Evolutionary conservation across 2,888 invertebrate species (phyloP).

Genomic region (Orchesellides sinensis): DNA sequence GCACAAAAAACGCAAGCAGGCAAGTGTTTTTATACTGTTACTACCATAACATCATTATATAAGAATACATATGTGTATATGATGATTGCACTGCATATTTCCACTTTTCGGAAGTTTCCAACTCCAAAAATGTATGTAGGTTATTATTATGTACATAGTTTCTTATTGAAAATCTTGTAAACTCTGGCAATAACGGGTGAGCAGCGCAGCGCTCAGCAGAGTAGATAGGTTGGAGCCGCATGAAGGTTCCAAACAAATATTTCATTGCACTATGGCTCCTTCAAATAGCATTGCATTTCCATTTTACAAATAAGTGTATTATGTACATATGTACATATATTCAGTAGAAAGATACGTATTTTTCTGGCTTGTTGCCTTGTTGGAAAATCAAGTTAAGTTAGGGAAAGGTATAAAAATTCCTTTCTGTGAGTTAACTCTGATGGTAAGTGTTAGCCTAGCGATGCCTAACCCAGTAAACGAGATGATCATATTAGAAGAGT

Average conservation of each 20-base stretch:
- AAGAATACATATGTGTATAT: background rate
- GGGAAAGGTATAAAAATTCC: slow-evolving; percentile 8
- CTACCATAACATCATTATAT: background rate
- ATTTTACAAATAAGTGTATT: too few species aligned
- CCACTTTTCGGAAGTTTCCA: background rate
- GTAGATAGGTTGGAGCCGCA: slow-evolving; percentile 30
- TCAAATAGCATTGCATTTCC: background rate
- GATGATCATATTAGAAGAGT: background rate
- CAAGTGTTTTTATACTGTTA: slow-evolving; percentile 7
- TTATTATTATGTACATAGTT: background rate
- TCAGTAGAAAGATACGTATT: background rate
- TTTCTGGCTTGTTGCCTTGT: slow-evolving; percentile 36
- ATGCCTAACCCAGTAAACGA: slow-evolving; percentile 22
- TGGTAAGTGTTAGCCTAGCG: slow-evolving; percentile 4
- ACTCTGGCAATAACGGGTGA: background rate
- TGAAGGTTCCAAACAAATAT: slow-evolving; percentile 8
- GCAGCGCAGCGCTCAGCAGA: slow-evolving; percentile 5
- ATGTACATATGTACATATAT: too few species aligned
- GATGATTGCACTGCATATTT: background rate
- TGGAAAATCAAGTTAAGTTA: slow-evolving; percentile 5
- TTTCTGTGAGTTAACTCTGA: background rate
- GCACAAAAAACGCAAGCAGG: slow-evolving; percentile 20
- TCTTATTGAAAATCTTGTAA: background rate
- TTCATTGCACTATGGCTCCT: slow-evolving; percentile 1
- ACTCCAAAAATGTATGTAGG: background rate